Percentiles rank a stretch among this genome's conserved stretches.
Evolutionary conservation across 2,888 invertebrate genomes (phyloP).

Genomic region (Cephus nigrinus): DNA sequence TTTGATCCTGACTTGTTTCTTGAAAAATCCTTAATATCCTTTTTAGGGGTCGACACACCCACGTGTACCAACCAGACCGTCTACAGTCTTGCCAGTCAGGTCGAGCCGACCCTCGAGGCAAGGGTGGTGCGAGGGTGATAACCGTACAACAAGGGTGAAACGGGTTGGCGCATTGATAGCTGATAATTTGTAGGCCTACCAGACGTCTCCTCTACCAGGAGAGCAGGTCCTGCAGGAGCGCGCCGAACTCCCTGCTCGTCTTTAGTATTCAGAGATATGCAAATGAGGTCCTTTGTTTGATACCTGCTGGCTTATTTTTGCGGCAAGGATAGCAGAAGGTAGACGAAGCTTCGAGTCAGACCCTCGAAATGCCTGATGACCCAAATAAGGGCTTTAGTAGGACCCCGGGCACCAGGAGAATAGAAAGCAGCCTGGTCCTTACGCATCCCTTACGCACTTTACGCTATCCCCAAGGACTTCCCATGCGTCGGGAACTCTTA

Average conservation of each 20-base stretch:
- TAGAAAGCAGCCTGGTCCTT: conserved; percentile 41
- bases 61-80: too few species aligned
- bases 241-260: conserved; percentile 10
- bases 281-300: conserved; percentile 65
- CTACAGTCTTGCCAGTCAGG: too few species aligned
- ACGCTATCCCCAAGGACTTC: conserved; percentile 31
- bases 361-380: conserved; percentile 57
- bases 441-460: conserved; percentile 34
- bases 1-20: too few species aligned
- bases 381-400: conserved; percentile 67
- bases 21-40: too few species aligned
- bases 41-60: too few species aligned
- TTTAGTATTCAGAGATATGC: conserved; percentile 51
- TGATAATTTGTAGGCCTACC: conserved; percentile 64
- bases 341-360: conserved; percentile 42
- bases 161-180: conserved; percentile 24
- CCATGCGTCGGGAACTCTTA: conserved; percentile 24
- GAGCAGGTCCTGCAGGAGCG: conserved; percentile 36
- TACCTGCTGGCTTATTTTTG: conserved; percentile 65
- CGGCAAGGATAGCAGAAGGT: conserved; percentile 52
- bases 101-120: too few species aligned
- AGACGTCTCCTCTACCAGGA: conserved; percentile 59
- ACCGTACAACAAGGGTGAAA: too few species aligned
- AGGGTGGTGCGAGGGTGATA: too few species aligned
- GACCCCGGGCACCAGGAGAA: conserved; percentile 61